Evolutionary conservation across 2,888 invertebrate genomes (phyloP).

Genomic region (Cartodere bifasciata): DNA sequence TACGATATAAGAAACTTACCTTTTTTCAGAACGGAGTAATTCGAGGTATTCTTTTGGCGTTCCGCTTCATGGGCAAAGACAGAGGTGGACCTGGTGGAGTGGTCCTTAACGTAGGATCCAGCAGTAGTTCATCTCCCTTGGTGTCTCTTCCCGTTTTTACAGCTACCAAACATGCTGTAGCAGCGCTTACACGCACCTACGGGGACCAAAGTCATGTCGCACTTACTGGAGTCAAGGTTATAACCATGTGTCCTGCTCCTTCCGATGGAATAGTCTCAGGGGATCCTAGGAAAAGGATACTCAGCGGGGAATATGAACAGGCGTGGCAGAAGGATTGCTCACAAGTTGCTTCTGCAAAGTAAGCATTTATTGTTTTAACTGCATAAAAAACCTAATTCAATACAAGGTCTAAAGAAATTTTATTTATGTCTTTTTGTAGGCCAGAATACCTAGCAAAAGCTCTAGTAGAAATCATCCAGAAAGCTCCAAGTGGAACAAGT

Average conservation of each 20-base stretch:
- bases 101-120: conserved; percentile 64
- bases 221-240: conserved; percentile 55
- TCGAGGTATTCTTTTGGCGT: conserved; percentile 58
- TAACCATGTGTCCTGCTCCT: conserved; percentile 57
- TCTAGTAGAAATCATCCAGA: conserved; percentile 49
- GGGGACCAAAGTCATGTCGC: conserved; percentile 64
- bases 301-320: conserved; percentile 58
- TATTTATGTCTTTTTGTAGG: conserved; percentile 39
- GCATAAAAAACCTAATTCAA: neutral
- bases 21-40: conserved; percentile 58
- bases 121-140: conserved; percentile 53
- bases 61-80: conserved; percentile 63
- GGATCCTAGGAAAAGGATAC: conserved; percentile 56
- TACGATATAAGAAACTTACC: conserved; percentile 2
- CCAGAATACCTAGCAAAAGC: conserved; percentile 57
- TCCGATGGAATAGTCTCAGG: conserved; percentile 54
- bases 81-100: conserved; percentile 64
- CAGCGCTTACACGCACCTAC: conserved; percentile 59
- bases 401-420: neutral
- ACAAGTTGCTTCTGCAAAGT: conserved; percentile 51
- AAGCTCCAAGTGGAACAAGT: conserved; percentile 57
- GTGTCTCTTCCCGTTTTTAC: conserved; percentile 65
- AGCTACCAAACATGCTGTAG: conserved; percentile 64
- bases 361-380: conserved; percentile 24
- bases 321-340: conserved; percentile 60